phyloP scores from a whole-genome alignment of 2,797 vertebrate species.

The Pseudochirops cupreus region DNA sequence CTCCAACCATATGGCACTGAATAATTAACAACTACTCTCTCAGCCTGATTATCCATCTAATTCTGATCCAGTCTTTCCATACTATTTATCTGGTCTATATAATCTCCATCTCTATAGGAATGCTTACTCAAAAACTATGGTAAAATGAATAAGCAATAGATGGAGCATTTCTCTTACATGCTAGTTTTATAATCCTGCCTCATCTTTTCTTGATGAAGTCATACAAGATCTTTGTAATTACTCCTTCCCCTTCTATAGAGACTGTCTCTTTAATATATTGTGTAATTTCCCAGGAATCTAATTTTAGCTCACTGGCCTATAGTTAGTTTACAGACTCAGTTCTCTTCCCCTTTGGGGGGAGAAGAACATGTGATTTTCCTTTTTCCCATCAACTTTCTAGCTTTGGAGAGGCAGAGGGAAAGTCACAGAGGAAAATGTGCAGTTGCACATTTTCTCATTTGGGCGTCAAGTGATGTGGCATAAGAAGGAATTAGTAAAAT shows the following conservation, averaged over 20 bases:
- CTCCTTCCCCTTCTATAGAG: neutral
- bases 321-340: neutral
- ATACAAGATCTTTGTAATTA: neutral
- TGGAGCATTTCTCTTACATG: neutral
- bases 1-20: neutral
- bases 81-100: neutral
- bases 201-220: neutral
- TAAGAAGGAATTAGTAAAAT: neutral
- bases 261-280: neutral
- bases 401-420: neutral
- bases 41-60: neutral
- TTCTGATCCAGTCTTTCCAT: neutral
- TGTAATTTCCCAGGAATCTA: neutral
- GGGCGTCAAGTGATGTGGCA: neutral
- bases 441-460: neutral
- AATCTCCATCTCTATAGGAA: neutral
- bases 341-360: neutral
- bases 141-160: neutral
- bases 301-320: neutral
- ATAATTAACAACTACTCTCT: neutral
- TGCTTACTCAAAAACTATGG: neutral
- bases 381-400: neutral
- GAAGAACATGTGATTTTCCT: neutral
- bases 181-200: neutral
- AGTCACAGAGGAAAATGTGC: neutral